Base-by-base conservation (phyloP, 2,797 vertebrate species). In the Tauraco hartlaubi region DNA sequence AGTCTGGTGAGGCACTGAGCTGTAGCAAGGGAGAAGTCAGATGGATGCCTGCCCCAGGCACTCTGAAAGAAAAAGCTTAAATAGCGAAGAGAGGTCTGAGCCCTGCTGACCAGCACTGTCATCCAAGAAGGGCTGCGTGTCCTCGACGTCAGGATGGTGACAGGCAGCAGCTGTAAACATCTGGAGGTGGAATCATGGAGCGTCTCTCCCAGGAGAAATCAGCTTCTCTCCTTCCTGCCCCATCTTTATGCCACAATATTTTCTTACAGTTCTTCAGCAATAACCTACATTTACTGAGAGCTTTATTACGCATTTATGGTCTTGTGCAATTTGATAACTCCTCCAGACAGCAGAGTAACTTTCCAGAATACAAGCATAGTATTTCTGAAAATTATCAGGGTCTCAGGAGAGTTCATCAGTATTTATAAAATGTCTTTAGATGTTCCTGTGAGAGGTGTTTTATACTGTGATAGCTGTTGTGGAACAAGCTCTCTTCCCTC, bases 371-470 rank as follows among this genome's bases (percentile, higher is more conserved):
- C n/a, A 75, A 88, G 54, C 51, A 9, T 66, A 52, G 77, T 85
- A 72, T 93, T 95, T 81, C 73, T 0, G 0, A 86, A 94, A 94
- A 73, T 81, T 84, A 39, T 73, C 29, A 22, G 20, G 12, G 48
- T 90, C 95, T 90, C 46, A 0, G 58, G 90, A 84, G 85, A 69
- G 58, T 96, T 78, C 73, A 84, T 77, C 62, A 21, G 43, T 88
- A 78, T 88, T 93, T 92, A 84, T 68, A 76, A 84, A 93, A 81
- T 48, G 28, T 84, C 80, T 90, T 74, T 29, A 73, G n/a, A n/a
- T 78, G 20, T 88, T 92, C 67, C 67, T 66, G 4, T 55, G 71
- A 90, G 66, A 90, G n/a, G 13, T 88, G 15, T 39, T 95, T 90
- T 78, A 48, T 66, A 33, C 9, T 55, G 23, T 71, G 33, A 19